Evolutionary conservation across 2,797 vertebrate species (phyloP).

Genomic region (Coluber constrictor): DNA sequence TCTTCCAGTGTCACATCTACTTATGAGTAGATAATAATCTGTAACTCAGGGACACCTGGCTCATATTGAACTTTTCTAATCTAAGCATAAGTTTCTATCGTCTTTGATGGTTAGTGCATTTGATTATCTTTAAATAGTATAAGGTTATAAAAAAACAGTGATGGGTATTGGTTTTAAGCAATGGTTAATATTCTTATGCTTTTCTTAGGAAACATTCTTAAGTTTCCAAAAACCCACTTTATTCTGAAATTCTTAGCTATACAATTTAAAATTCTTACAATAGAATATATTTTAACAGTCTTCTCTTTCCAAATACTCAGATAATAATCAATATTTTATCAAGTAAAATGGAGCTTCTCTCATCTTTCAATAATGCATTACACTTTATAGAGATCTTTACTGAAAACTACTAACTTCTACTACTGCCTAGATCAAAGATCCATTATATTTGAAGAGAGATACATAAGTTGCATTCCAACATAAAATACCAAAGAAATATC

Average conservation of each 20-base stretch:
- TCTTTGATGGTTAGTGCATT: background rate
- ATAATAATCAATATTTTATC: background rate
- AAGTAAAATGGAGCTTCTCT: background rate
- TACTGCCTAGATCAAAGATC: background rate
- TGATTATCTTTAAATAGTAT: background rate
- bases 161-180: background rate
- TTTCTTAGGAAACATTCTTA: background rate
- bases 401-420: background rate
- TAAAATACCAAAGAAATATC: background rate
- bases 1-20: background rate
- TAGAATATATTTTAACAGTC: background rate
- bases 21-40: conserved; percentile 39
- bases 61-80: background rate
- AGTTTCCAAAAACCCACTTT: background rate
- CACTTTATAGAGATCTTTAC: background rate
- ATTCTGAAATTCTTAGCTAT: background rate
- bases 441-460: background rate
- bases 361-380: background rate
- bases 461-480: background rate
- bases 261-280: background rate
- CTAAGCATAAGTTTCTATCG: background rate
- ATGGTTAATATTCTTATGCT: background rate
- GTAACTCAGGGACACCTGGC: background rate
- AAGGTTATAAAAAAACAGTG: background rate
- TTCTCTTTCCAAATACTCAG: background rate